Base-by-base conservation (phyloP, 2,797 vertebrate genomes). In the Anguilla obscura region DNA sequence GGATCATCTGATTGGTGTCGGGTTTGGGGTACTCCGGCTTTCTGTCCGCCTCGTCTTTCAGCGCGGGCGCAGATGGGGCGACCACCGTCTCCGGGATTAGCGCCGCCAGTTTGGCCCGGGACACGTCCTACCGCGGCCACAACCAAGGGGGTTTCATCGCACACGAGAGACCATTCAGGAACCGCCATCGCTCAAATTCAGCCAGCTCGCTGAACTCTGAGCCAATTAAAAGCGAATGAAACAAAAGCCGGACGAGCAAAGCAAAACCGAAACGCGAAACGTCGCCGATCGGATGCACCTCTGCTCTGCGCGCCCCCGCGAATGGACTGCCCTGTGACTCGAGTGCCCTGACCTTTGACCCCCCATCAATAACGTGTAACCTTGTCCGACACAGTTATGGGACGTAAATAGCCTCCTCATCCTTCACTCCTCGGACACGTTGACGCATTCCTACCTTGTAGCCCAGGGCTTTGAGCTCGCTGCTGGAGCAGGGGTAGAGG, bases 1-100 rank as follows among this genome's bases (percentile, higher is more conserved):
- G 98, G 94, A 99, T 99, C 99, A 99, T 99, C 93, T 99, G 99
- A 89, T 97, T 97, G 54, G 98, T 99, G 94, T 99, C 98, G 3
- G 98, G 99, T 94, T 99, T 99, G 58, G 99, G 99, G 93, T 99
- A 99, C 89, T 99, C 98, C 0, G 98, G 99, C 93, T 99, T 99
- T 89, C 98, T 97, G 93, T 99, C 98, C 0, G 94, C 96, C 91
- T 99, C 99, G n/a, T 99, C 99, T 94, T 99, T 99, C 87, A 96
- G 94, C 24, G 97, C 89, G 89, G 98, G 98, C 88, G 93, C 94
- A 71, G 98, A 99, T 80, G 98, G 98, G 52, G 97, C 93, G 90
- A 98, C 97, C 92, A 99, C 98, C 0, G 98, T 96, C 94, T 99
- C 99, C 90, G 96, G 98, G 89, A 99, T 98, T 91, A 99, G 91